Evolutionary conservation across 2,113 vertebrate species (phyloP).

Genomic region (Phaetusa simplex): DNA sequence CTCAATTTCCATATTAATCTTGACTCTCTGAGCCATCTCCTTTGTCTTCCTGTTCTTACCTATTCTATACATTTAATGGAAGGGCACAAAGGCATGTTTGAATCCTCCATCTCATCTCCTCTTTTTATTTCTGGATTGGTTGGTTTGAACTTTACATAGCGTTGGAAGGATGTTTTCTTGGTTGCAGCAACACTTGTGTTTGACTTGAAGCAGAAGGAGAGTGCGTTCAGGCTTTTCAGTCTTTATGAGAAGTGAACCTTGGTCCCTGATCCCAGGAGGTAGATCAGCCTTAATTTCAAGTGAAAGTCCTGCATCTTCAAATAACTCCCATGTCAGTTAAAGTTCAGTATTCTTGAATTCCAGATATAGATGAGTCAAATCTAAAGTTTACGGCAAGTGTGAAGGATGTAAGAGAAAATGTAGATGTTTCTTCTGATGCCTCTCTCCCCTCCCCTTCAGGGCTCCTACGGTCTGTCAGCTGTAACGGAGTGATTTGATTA

Average conservation of each 20-base stretch:
- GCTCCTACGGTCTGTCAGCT: constrained; percentile 59
- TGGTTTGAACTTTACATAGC: not conserved
- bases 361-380: not conserved
- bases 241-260: not conserved
- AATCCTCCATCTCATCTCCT: not conserved
- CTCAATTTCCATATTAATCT: not conserved
- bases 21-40: not conserved
- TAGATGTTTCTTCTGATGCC: not conserved
- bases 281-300: constrained; percentile 59
- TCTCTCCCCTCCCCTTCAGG: constrained; percentile 31
- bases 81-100: not conserved
- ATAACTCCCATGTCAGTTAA: constrained; percentile 40
- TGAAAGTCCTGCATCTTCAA: constrained; percentile 41
- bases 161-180: not conserved
- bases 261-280: constrained; percentile 37
- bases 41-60: not conserved
- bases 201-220: constrained; percentile 18
- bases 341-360: constrained; percentile 43
- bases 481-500: constrained; percentile 63
- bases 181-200: constrained; percentile 18
- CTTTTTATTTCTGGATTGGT: not conserved
- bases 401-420: constrained; percentile 14
- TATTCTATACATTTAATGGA: not conserved
- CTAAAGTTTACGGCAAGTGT: constrained; percentile 17
- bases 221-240: not conserved